Base-by-base conservation (phyloP, 1,140 invertebrate species). In the Drosophila lacertosa region DNA sequence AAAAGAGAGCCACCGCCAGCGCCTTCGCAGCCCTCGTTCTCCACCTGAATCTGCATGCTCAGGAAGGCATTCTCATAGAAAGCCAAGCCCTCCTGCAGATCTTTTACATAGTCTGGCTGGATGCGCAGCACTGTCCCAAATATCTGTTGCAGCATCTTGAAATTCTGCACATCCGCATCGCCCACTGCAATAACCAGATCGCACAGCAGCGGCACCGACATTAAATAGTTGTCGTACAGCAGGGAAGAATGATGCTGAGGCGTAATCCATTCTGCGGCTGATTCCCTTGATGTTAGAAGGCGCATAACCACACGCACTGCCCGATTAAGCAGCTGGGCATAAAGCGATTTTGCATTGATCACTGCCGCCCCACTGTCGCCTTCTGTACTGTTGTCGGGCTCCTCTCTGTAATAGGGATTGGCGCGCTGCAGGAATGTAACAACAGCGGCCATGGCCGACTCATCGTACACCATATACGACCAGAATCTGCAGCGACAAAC, bases 141-240 rank as follows among this genome's bases (percentile, higher is more conserved):
- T 58, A 97, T 93, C 79, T 94, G 93, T 0, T 91, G 74, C 6
- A 97, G 91, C 44, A 95, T 90, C 32, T 92, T 88, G 3, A 83
- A 70, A 84, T 97, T 97, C 40, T 94, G 93, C 2, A 40, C 57
- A 67, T 72, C 70, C 0, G 54, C 75, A 62, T 93, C 92, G 3
- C 95, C 96, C 88, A 96, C 96, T 3, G 95, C 91, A 48, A 95
- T 93, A 89, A 95, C 95, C 1, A 97, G 80, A 86, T 97, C 96
- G 86, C 96, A 94, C 65, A 97, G 92, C 72, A 97, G 94, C 11
- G 96, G 96, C 65, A 97, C 92, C 15, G 97, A 96, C 83, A 97
- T 95, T 65, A 97, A 92, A 90, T 94, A 97, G 73, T 97, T 95
- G 24, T 96, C 93, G 89, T 97, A 97, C 35, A 97, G 84, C 42